Evolutionary conservation across 2,797 vertebrate species (phyloP), one percentile per base, ranked within the genome.

Genomic region (Muscicapa striata): DNA sequence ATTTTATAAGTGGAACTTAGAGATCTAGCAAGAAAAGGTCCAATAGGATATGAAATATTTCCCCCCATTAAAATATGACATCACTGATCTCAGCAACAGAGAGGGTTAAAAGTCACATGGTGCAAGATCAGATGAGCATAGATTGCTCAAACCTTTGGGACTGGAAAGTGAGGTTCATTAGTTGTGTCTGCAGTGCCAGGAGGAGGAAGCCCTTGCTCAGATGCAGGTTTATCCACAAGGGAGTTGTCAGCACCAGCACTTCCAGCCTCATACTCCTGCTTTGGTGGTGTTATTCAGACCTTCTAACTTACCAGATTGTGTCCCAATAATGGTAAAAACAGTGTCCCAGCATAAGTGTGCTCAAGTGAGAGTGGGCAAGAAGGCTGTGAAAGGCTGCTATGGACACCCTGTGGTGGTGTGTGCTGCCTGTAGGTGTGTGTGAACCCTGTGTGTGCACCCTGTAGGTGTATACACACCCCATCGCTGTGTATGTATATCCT

Each of bases 351-450:
- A 9, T 11, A 19, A 48, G 5, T 3, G 36, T 38, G 9, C 15
- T 23, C 10, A 18, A 19, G 40, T 3, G 6, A 19, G 24, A 17
- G 9, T 21, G n/a, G 57, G 51, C 0, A 0, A n/a, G 29, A 63
- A 41, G 30, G 11, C 55, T 43, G 30, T 21, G 30, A 45, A 68
- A 36, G 51, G 24, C 61, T 61, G 18, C 23, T 49, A 17, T 0
- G 4, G 32, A 18, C 17, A 21, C 15, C 3, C 5, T 24, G 54
- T 11, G 19, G 38, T 0, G 2, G 7, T 19, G 27, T 38, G 27
- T 27, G 10, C 15, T 52, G 3, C 15, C 27, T 75, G 22, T 17
- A 22, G 14, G 17, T 10, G 21, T 16, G 10, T 13, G 29, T 51
- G 23, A 23, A 29, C 27, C 26, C 49, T 40, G 51, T n/a, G 16